Evolutionary conservation across 2,888 invertebrate species (phyloP), one percentile per base, ranked within the genome.

Genomic region (Clepsis dumicolana): DNA sequence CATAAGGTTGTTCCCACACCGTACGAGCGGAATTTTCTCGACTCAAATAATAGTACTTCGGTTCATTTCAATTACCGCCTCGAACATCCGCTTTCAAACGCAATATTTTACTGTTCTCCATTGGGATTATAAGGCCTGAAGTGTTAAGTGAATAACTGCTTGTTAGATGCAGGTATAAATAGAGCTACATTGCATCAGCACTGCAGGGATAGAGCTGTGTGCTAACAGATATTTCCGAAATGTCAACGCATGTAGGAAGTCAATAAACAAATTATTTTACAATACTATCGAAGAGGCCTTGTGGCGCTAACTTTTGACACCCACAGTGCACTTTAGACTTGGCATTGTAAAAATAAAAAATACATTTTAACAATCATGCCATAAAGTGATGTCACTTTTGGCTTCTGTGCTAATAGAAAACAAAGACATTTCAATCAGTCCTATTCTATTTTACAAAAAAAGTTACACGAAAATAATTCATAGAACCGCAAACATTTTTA

Each of bases 91-190:
- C 68, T 68, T 64, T 59, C 59, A 25, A 68, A 57, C 41, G 56
- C 18, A 66, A 62, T 54, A 62, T 50, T 68, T 63, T 59, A 59
- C 68, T 29, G 59, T 63, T 68, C 64, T 16, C 59, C 32, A 53
- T 64, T 53, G 59, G 56, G 38, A 64, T 62, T 62, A 62, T 48
- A 38, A 56, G 54, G 62, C 52, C 21, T 41, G 59, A 32, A 59
- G 63, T 68, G 68, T 57, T 68, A 68, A 68, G 63, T 63, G 63
- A 68, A 63, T 56, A 62, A 68, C 63, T 52, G 56, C 63, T 57
- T 35, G 57, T 57, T 61, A 52, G 59, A 52, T 29, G 52, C 63
- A 50, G 63, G 56, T 41, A 25, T 18, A 41, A 50, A 25, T 63
- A 59, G 24, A 68, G 66, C 52, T 53, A 61, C 60, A 66, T 41